Base-by-base conservation (phyloP, 2,797 vertebrate species). In the Myiothlypis coronata region DNA sequence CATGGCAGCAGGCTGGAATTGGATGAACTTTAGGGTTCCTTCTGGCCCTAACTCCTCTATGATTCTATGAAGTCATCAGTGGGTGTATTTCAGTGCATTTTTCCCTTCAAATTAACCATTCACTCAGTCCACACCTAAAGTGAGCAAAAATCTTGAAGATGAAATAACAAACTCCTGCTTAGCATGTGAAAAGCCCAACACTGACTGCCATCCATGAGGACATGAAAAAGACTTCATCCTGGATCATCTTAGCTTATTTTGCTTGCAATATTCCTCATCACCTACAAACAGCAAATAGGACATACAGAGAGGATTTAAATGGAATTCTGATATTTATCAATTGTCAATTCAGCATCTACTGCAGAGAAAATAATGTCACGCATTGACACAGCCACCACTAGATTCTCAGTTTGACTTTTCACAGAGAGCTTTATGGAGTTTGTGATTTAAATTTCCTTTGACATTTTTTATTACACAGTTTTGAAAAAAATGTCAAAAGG, bases 391-490 rank as follows among this genome's bases (percentile, higher is more conserved):
- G 32, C 9, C 12, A 52, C 11, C 3, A 19, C 14, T 22, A 72
- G 65, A 41, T 32, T 71, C 52, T 57, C 16, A 34, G 22, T 56
- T 47, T 72, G 77, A 37, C 32, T 90, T 72, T 81, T 63, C 47
- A 79, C 28, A 32, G 34, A 59, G 44, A 87, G 65, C 17, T 56
- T 90, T 34, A 52, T 52, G 22, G 52, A 77, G 83, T 91, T 63
- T 52, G 28, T 80, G 30, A 84, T 92, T 84, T 80, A 74, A 89
- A 89, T 89, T 82, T 84, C 18, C 47, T 82, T 65, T 75, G 74
- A 70, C 26, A 19, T 59, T 91, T 84, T 87, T 90, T 88, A 78
- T 74, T 79, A 47, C 19, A 22, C 0, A 1, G 28, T 47, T 95
- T 89, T 50, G 39, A 91, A 86, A 80, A 92, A 92, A 86, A 86